Conservation (phyloP, 2,113 vertebrate genomes). For the Cacatua alba region DNA sequence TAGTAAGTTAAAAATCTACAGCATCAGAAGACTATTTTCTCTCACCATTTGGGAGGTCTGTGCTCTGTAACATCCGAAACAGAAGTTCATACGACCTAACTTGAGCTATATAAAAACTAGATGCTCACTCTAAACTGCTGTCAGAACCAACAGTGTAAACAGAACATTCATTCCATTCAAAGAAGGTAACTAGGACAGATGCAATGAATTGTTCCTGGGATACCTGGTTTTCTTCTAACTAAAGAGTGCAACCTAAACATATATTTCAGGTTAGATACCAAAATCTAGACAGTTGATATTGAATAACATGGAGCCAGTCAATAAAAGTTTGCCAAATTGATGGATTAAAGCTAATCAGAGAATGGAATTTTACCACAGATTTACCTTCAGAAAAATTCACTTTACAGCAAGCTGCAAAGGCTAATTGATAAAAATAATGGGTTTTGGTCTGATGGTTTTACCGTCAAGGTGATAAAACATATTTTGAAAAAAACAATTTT, state of each 20-base stretch:
- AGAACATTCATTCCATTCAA: neutral
- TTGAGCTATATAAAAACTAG: neutral
- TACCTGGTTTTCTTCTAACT: neutral
- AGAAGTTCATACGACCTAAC: rapidly evolving
- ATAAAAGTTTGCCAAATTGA: neutral
- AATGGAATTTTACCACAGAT: neutral
- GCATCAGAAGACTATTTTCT: neutral
- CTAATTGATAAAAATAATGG: neutral
- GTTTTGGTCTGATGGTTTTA: neutral
- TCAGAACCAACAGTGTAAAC: neutral
- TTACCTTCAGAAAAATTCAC: neutral
- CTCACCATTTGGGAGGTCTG: neutral
- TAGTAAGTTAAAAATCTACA: neutral
- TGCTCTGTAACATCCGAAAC: neutral
- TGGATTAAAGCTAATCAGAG: neutral
- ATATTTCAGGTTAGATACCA: neutral
- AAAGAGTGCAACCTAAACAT: neutral
- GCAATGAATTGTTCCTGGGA: neutral
- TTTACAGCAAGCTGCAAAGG: neutral
- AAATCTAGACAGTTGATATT: neutral
- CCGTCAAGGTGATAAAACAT: neutral
- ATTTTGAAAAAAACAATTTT: neutral
- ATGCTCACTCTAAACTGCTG: neutral
- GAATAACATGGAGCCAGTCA: neutral
- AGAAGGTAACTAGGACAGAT: neutral